Base-by-base conservation (phyloP, 2,797 vertebrate species). In the Cyprinodon diabolis region DNA sequence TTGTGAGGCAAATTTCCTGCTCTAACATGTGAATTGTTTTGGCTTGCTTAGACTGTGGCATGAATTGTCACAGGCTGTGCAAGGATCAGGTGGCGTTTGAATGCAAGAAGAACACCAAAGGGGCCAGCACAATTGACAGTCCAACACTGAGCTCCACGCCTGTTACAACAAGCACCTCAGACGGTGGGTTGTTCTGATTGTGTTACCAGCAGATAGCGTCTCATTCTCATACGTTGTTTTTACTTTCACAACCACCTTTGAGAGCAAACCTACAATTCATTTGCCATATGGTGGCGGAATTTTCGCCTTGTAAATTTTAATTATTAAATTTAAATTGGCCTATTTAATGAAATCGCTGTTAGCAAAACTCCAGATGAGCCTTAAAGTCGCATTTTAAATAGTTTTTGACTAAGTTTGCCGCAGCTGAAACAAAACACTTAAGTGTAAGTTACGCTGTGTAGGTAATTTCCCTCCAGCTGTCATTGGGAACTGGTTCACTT, bases 11-110 rank as follows among this genome's bases (percentile, higher is more conserved):
- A 49, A 58, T 81, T 86, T 90, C 79, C 85, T 91, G 89, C 80
- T 84, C 60, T 92, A 79, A 94, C 84, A 60, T 72, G 83, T 75
- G 57, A 71, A 45, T 90, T 90, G 67, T 78, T 67, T 66, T 66
- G 77, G 73, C 79, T 83, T 84, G 37, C 83, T 74, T 82, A 89
- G 97, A 99, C 89, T 99, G 97, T 0, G 97, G 97, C 68, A 98
- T 99, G 97, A 98, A 99, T 92, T 98, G 97, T 84, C 97, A 98
- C 91, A 98, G 96, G 89, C 96, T 97, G 25, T 99, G 97, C 92
- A 98, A 96, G 93, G 97, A 99, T 69, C 93, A 98, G 91, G 96
- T 98, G 80, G 97, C 98, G 10, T 96, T 99, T 25, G 97, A 98
- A 89, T 98, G 97, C 90, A 97, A 97, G 93, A 96, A 96, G 89